phyloP scores from a whole-genome alignment of 2,888 invertebrate genomes.

The Nymphalis c-album region DNA sequence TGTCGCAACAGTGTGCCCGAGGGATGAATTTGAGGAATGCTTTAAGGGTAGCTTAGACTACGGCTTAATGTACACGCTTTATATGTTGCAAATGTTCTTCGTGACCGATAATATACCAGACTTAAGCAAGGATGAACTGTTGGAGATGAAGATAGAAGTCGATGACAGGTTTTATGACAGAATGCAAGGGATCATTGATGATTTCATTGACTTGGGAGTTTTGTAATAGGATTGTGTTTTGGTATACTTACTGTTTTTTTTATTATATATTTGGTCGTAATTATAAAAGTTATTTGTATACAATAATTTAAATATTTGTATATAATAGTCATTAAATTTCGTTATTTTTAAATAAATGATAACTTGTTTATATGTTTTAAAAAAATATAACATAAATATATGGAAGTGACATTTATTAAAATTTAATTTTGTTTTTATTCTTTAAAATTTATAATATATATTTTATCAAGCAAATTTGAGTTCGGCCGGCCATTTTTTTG shows the following conservation, averaged over 20 bases:
- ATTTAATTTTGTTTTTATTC: too few relatives aligned
- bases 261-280: not conserved
- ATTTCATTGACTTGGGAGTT: slow-evolving; percentile 48
- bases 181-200: slow-evolving; percentile 47
- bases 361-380: too few relatives aligned
- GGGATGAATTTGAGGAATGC: slow-evolving; percentile 47
- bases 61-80: slow-evolving; percentile 48
- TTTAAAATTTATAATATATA: too few relatives aligned
- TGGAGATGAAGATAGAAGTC: slow-evolving; percentile 39
- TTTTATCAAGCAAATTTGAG: too few relatives aligned
- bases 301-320: too few relatives aligned
- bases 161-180: slow-evolving; percentile 44
- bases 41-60: slow-evolving; percentile 48
- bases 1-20: slow-evolving; percentile 45
- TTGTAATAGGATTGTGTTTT: slow-evolving; percentile 22
- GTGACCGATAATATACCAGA: slow-evolving; percentile 44
- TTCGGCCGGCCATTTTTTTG: too few relatives aligned
- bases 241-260: not conserved
- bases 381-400: too few relatives aligned
- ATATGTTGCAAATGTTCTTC: slow-evolving; percentile 47
- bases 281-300: too few relatives aligned
- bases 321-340: too few relatives aligned
- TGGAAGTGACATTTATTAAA: too few relatives aligned
- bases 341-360: too few relatives aligned
- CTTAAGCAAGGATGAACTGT: slow-evolving; percentile 42